Conservation (phyloP, 1,140 invertebrate species). For the Apolygus lucorum region DNA sequence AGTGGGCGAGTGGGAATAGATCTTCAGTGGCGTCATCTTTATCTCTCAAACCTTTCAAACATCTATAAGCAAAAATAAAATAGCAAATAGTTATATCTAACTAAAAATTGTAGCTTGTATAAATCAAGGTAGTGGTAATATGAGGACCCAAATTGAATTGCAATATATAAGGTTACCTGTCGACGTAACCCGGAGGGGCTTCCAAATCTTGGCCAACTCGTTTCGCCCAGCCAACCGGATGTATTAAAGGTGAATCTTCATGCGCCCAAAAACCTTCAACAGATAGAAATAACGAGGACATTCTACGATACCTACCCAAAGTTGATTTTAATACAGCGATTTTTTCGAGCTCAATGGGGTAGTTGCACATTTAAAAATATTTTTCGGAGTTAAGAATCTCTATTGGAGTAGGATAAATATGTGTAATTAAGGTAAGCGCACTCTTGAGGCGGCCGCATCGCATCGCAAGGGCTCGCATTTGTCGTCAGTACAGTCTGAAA, state of each 20-base stretch:
- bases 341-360: no score
- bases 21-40: conserved; percentile 65
- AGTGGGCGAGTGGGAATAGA: conserved; percentile 52
- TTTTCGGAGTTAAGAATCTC: no score
- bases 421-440: no score
- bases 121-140: no score
- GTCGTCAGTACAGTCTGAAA: no score
- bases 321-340: no score
- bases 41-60: conserved; percentile 47
- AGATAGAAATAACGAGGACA: conserved; percentile 18
- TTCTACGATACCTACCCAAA: conserved; percentile 1
- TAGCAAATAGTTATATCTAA: not conserved
- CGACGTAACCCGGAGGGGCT: conserved; percentile 65
- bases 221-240: conserved; percentile 89
- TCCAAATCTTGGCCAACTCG: conserved; percentile 72
- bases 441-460: no score
- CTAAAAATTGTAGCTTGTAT: no score
- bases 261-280: conserved; percentile 80
- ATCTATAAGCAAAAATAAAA: conserved; percentile 21
- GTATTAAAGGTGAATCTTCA: conserved; percentile 86
- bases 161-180: conserved; percentile 40
- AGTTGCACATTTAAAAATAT: no score
- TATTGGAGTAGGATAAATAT: no score
- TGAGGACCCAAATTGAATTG: no score
- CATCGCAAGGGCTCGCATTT: no score